These are phyloP conservation scores for Colistium nudipinnis DNA, from an alignment of 2,113 vertebrate species.

Conservation along the genomic window DNA sequence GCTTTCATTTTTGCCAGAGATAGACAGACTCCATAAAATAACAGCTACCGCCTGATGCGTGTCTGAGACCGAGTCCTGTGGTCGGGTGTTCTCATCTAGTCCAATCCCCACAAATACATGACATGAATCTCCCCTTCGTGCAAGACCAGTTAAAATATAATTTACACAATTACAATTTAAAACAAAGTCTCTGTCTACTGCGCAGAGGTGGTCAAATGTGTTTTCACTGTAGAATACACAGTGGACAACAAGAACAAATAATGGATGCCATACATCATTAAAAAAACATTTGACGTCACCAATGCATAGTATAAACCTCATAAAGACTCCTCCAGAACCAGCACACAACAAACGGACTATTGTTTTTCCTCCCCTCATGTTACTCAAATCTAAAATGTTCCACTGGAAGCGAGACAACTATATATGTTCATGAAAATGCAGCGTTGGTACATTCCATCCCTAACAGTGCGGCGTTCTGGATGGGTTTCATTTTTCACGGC, in stretches of 20 bases:
- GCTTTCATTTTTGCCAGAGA: neutral
- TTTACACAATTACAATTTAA: neutral
- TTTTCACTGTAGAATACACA: neutral
- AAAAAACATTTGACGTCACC: conserved; percentile 5
- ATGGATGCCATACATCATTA: neutral
- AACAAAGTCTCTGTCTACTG: neutral
- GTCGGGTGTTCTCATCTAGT: neutral
- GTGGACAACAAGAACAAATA: neutral
- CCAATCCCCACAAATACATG: neutral
- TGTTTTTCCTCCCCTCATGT: conserved; percentile 18
- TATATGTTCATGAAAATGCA: conserved; percentile 42
- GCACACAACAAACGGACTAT: conserved; percentile 11
- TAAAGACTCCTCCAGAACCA: neutral
- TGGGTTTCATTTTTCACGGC: conserved; percentile 35
- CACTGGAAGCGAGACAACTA: conserved; percentile 10
- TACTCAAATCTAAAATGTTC: conserved; percentile 11
- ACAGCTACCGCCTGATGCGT: neutral
- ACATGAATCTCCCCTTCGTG: too few species aligned
- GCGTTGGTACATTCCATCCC: conserved; percentile 28
- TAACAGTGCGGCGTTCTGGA: conserved; percentile 25
- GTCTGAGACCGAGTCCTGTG: neutral
- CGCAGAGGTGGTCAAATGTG: neutral
- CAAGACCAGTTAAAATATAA: too few species aligned
- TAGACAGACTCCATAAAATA: neutral
- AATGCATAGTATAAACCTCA: neutral